Evolutionary conservation across 2,888 invertebrate species (phyloP).

Genomic region (Mechanitis messenoides): DNA sequence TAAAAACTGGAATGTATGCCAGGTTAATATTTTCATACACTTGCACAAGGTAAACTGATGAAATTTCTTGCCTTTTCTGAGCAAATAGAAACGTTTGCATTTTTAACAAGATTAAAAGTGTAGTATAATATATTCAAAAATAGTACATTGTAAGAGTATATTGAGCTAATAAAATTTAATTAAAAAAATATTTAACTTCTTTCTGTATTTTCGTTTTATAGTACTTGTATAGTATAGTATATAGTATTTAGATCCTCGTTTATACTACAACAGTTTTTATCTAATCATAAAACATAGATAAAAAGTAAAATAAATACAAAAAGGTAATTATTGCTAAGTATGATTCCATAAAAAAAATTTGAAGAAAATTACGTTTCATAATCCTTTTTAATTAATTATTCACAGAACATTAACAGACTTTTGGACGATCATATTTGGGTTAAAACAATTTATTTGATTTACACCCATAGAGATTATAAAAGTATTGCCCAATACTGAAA

Average conservation of each 20-base stretch:
- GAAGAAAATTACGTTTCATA: too few species aligned
- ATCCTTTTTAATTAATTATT: neutral
- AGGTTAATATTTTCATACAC: slow-evolving; percentile 11
- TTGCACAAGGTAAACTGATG: slow-evolving; percentile 7
- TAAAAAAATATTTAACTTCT: too few species aligned
- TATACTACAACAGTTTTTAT: too few species aligned
- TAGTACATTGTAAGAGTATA: too few species aligned
- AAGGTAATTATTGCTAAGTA: too few species aligned
- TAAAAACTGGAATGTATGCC: neutral
- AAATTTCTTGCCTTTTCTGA: slow-evolving; percentile 6
- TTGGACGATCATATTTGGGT: slow-evolving; percentile 12
- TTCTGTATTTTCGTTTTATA: too few species aligned
- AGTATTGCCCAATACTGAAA: slow-evolving; percentile 11
- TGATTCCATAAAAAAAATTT: too few species aligned
- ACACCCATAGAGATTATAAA: slow-evolving; percentile 16
- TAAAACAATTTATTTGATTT: slow-evolving; percentile 20
- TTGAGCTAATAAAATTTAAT: too few species aligned
- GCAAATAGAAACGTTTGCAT: slow-evolving; percentile 8
- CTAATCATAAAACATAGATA: too few species aligned
- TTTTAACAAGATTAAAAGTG: slow-evolving; percentile 12
- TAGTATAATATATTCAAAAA: slow-evolving; percentile 4
- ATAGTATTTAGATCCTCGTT: too few species aligned
- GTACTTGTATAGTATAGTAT: too few species aligned
- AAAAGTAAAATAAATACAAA: too few species aligned
- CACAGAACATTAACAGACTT: slow-evolving; percentile 9